Evolutionary conservation across 1,140 invertebrate genomes (phyloP).

Genomic region (Scaptomyza hsui): DNA sequence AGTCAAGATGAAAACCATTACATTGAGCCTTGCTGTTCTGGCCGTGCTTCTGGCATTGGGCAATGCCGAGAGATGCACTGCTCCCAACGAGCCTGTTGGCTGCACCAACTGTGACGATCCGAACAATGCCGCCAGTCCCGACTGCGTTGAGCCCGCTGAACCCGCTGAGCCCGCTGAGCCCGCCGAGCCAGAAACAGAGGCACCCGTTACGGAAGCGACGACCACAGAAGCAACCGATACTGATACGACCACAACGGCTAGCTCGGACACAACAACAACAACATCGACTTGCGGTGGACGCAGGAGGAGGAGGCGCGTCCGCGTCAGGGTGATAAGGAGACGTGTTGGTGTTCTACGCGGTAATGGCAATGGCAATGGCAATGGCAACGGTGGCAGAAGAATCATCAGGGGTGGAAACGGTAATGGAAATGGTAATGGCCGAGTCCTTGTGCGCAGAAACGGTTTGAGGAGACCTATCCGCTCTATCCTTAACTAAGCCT

Average conservation of each 20-base stretch:
- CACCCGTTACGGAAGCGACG: not conserved
- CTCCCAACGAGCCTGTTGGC: not conserved
- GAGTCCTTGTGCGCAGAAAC: too few species aligned
- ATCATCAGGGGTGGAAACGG: too few species aligned
- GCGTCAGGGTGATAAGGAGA: not conserved
- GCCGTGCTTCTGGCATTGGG: not conserved
- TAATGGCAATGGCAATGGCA: too few species aligned
- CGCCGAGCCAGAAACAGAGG: not conserved
- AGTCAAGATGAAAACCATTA: conserved; percentile 16
- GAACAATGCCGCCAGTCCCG: conserved; percentile 1
- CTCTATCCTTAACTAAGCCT: too few species aligned
- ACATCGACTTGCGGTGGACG: not conserved
- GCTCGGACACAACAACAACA: not conserved
- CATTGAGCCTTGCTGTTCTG: conserved; percentile 8
- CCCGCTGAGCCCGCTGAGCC: not conserved
- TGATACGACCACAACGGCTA: not conserved
- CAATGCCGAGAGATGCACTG: not conserved
- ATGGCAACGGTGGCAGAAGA: too few species aligned
- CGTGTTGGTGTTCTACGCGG: too few species aligned
- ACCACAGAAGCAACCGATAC: not conserved
- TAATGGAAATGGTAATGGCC: too few species aligned
- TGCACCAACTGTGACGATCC: conserved; percentile 19
- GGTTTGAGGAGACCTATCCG: too few species aligned
- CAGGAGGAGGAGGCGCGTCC: not conserved
- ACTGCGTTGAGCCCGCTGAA: conserved; percentile 8